These are phyloP conservation scores for Aspidiotus destructor DNA, from an alignment of 2,888 invertebrate species.

Conservation along the genomic window DNA sequence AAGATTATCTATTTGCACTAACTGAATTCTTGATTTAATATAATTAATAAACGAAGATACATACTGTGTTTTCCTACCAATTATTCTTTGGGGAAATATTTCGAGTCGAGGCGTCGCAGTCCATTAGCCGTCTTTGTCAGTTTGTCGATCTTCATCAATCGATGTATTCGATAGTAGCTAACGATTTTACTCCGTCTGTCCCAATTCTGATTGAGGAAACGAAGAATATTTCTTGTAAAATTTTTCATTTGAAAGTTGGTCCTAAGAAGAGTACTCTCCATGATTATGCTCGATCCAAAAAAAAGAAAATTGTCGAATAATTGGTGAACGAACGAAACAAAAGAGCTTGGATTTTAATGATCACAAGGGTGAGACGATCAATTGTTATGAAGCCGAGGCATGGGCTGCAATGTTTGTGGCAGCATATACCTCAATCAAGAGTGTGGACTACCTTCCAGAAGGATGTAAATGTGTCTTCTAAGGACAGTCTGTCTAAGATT, in stretches of 20 bases:
- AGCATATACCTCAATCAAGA: constrained; percentile 3
- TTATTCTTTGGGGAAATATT: too few relatives aligned
- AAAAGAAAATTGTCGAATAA: neutral
- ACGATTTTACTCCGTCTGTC: too few relatives aligned
- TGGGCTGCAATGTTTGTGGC: constrained; percentile 5
- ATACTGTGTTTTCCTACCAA: too few relatives aligned
- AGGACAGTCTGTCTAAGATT: neutral
- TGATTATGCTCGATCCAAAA: neutral
- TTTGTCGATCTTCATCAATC: too few relatives aligned
- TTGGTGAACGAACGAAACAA: neutral
- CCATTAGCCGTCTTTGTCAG: too few relatives aligned
- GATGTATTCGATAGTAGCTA: too few relatives aligned
- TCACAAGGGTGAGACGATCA: neutral
- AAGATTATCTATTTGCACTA: too few relatives aligned
- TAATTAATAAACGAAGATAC: too few relatives aligned
- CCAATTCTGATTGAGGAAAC: too few relatives aligned
- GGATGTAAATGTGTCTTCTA: neutral
- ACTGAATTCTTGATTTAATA: too few relatives aligned
- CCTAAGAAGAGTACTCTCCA: neutral
- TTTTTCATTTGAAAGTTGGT: neutral
- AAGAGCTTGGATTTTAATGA: neutral
- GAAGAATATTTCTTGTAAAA: neutral
- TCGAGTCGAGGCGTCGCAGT: too few relatives aligned
- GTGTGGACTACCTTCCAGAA: constrained; percentile 3
- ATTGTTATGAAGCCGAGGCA: neutral